These are phyloP conservation scores for Coelinius sp. DNA, from an alignment of 2,888 invertebrate species.

Conservation along the genomic window DNA sequence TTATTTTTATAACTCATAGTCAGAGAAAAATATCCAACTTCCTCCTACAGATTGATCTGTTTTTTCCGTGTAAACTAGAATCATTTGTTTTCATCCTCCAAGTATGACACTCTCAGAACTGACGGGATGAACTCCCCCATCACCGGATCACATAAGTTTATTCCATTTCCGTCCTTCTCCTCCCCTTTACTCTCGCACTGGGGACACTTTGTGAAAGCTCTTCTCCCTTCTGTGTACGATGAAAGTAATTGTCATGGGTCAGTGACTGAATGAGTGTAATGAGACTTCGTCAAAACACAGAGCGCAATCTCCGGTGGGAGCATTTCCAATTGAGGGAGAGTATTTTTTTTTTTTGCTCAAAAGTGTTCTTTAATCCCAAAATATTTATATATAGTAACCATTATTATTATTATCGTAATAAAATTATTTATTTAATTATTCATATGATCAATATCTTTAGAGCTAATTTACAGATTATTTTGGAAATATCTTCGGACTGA, in stretches of 20 bases:
- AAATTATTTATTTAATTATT: no score
- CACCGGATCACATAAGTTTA: conserved; percentile 65
- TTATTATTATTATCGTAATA: no score
- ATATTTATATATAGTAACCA: no score
- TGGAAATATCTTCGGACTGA: no score
- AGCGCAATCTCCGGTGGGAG: background rate
- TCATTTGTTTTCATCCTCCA: background rate
- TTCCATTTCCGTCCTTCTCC: conserved; percentile 65
- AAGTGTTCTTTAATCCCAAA: no score
- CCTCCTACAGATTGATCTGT: no score
- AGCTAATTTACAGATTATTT: no score
- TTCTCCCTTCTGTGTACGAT: conserved; percentile 45
- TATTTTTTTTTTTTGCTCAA: no score
- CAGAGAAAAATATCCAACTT: no score
- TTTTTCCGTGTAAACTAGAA: background rate
- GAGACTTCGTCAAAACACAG: conserved; percentile 17
- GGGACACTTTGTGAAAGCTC: conserved; percentile 50
- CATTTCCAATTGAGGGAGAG: background rate
- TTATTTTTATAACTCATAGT: no score
- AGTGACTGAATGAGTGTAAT: conserved; percentile 55
- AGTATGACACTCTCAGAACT: background rate
- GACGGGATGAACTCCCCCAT: conserved; percentile 27
- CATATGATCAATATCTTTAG: no score
- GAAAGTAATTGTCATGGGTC: conserved; percentile 66
- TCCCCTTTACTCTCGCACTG: conserved; percentile 43